Conservation (phyloP, 2,113 vertebrate species). For the Alethe diademata region DNA sequence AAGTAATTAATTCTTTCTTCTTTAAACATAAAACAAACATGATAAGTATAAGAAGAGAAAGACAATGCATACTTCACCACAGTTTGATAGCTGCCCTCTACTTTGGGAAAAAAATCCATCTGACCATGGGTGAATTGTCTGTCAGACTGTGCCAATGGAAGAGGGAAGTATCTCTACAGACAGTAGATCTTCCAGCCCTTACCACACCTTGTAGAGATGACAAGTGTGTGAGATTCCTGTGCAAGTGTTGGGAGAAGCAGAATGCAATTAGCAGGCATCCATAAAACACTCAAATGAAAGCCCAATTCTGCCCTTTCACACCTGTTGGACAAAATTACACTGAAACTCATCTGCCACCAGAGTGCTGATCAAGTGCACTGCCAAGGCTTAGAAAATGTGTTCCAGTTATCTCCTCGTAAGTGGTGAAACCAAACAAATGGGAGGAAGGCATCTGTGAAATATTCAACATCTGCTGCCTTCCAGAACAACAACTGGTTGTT, state of each 20-base stretch:
- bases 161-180: not conserved
- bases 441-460: constrained; percentile 24
- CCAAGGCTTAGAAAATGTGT: not conserved
- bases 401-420: not conserved
- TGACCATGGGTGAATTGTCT: not conserved
- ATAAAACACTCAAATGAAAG: constrained; percentile 7
- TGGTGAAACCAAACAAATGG: not conserved
- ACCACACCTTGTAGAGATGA: not conserved
- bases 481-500: constrained; percentile 31
- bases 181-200: not conserved
- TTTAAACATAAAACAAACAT: not conserved
- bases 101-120: not conserved
- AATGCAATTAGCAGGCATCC: constrained; percentile 33
- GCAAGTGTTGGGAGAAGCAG: not conserved
- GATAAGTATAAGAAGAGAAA: not conserved
- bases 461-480: constrained; percentile 55
- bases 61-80: not conserved
- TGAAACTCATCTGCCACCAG: not conserved
- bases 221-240: not conserved
- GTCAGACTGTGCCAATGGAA: not conserved
- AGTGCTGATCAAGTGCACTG: constrained; percentile 33
- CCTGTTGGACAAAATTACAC: not conserved
- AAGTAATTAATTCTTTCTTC: not conserved
- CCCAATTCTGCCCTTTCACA: not conserved
- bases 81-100: not conserved